Conservation (phyloP, 2,888 invertebrate genomes). For the Ganaspis brasiliensis region DNA sequence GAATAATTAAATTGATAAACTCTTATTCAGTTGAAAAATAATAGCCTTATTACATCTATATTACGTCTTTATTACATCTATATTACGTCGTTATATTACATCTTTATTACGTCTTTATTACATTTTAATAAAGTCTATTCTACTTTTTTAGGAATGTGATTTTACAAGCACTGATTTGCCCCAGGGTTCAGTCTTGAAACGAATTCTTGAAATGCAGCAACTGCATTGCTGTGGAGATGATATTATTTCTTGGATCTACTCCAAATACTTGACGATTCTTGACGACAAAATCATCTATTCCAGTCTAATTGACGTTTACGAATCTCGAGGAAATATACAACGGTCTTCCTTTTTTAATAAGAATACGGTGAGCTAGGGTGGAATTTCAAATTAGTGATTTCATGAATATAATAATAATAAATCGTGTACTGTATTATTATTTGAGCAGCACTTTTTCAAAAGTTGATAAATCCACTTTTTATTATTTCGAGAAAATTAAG, state of each 20-base stretch:
- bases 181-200: conserved; percentile 83
- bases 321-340: not conserved
- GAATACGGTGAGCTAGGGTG: conserved; percentile 1
- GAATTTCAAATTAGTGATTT: not conserved
- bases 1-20: not conserved
- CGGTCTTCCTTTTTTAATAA: not conserved
- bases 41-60: too few species aligned
- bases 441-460: too few species aligned
- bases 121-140: not conserved
- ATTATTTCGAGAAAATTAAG: too few species aligned
- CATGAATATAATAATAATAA: not conserved
- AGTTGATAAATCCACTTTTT: too few species aligned
- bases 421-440: not conserved
- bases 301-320: conserved; percentile 60
- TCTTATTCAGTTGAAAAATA: too few species aligned
- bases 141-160: conserved; percentile 65
- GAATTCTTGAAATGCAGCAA: conserved; percentile 84
- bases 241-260: conserved; percentile 76
- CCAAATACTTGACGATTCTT: conserved; percentile 64
- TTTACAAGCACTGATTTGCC: conserved; percentile 73
- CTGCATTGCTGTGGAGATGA: conserved; percentile 77
- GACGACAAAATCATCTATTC: conserved; percentile 71
- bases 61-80: too few species aligned
- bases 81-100: too few species aligned
- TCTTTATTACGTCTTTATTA: too few species aligned